Evolutionary conservation across 2,113 vertebrate species (phyloP), one percentile per base, ranked within the genome.

Genomic region (Lagopus muta): DNA sequence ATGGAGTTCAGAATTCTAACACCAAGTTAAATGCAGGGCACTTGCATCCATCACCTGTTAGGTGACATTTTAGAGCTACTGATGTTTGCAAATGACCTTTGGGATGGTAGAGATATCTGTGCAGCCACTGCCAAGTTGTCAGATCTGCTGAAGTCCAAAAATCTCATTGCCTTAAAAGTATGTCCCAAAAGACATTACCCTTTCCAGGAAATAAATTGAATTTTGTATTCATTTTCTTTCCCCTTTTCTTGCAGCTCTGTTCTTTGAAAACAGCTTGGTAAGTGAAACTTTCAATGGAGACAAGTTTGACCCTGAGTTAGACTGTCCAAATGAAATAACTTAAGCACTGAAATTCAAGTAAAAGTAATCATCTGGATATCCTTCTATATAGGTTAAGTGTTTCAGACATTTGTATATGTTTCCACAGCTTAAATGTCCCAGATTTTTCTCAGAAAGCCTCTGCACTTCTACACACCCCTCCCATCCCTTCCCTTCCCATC

Each of bases 31-130:
- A 73, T 14, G 48, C 45, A 52, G 32, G 72, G 8, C 40, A 62
- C 54, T 84, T 82, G 16, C 42, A 93, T 91, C 18, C 32, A 42
- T 88, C 83, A 71, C 20, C 57, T 71, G 32, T 58, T 89, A 74
- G 40, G 47, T 88, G 82, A 84, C n/a, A 88, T 93, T 96, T 95
- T 48, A 48, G 38, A 83, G 54, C 76, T 67, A 60, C 38, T 74
- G 50, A 13, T 36, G n/a, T 54, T 94, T 84, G 47, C 64, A 92
- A 93, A 82, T 84, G 78, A 93, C 72, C 61, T 93, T 92, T 95
- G 76, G 55, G 54, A 61, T 70, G 14, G 42, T 24, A 82, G 67
- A 91, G 78, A 91, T 22, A 4, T 42, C 75, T 66, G 21, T 70
- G 32, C 83, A 84, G 45, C 38, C 36, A 69, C 64, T 3, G 2